Conservation (phyloP, 2,113 vertebrate genomes). For the Corapipo altera region DNA sequence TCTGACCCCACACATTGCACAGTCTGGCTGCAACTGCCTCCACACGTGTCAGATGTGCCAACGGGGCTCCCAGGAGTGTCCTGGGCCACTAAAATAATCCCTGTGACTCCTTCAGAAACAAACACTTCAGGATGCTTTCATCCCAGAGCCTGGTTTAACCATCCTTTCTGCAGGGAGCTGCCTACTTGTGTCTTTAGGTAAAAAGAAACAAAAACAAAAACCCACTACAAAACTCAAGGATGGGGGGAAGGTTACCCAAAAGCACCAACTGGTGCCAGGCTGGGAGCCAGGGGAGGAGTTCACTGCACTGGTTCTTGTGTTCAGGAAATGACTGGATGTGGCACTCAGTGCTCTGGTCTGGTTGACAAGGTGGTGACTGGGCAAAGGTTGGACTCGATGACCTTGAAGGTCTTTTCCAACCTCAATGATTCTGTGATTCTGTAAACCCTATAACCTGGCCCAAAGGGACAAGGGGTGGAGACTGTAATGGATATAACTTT, state of each 20-base stretch:
- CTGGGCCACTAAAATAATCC: background rate
- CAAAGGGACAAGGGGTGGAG: background rate
- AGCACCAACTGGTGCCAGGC: background rate
- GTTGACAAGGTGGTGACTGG: background rate
- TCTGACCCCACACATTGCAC: background rate
- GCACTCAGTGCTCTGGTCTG: background rate
- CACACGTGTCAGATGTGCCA: rapidly evolving
- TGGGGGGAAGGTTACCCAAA: background rate
- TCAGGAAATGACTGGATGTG: background rate
- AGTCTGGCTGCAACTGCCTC: background rate
- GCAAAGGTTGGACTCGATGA: background rate
- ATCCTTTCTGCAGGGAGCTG: background rate
- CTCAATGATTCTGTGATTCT: background rate
- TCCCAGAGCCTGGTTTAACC: background rate
- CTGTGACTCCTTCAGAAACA: background rate
- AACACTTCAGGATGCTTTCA: background rate
- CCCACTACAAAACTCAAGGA: background rate
- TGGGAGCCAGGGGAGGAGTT: background rate
- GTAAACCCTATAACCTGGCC: background rate
- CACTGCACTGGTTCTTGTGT: background rate
- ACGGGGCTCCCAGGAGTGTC: background rate
- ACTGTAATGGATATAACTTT: background rate
- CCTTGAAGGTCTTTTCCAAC: background rate
- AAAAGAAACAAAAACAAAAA: background rate
- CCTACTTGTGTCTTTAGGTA: background rate